phyloP scores from a whole-genome alignment of 2,888 invertebrate genomes.

The Iselma pallidipennis region DNA sequence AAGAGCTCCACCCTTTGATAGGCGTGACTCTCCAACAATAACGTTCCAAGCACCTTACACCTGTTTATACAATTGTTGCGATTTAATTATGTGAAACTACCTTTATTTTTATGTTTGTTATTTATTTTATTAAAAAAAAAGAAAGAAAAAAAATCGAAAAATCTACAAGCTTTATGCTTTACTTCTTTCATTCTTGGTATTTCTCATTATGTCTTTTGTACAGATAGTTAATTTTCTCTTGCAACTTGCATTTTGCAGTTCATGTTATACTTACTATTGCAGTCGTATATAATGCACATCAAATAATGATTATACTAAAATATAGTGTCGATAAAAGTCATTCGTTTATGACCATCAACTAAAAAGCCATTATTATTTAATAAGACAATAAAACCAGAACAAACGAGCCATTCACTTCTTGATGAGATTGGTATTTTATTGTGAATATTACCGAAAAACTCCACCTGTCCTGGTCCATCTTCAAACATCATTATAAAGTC shows the following conservation, averaged over 20 bases:
- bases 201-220: not conserved
- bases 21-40: not conserved
- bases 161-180: not conserved
- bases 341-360: not conserved
- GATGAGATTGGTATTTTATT: not conserved
- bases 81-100: not conserved
- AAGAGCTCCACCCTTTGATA: not conserved
- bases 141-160: too few species aligned
- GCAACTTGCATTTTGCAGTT: not conserved
- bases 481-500: slow-evolving; percentile 1
- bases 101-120: not conserved
- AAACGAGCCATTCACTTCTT: too few species aligned
- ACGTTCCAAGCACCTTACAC: not conserved
- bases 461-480: not conserved
- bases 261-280: not conserved
- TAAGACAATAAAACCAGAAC: not conserved
- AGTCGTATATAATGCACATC: not conserved
- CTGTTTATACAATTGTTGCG: not conserved
- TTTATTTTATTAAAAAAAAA: too few species aligned
- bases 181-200: not conserved
- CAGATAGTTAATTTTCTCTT: not conserved
- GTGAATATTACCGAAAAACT: not conserved
- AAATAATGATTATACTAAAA: not conserved
- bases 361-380: not conserved
- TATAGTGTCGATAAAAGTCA: not conserved